A percentile compares a stretch with the other conserved stretches of the same genome.
phyloP scores from a whole-genome alignment of 2,888 invertebrate genomes.

The Philereme vetulata region DNA sequence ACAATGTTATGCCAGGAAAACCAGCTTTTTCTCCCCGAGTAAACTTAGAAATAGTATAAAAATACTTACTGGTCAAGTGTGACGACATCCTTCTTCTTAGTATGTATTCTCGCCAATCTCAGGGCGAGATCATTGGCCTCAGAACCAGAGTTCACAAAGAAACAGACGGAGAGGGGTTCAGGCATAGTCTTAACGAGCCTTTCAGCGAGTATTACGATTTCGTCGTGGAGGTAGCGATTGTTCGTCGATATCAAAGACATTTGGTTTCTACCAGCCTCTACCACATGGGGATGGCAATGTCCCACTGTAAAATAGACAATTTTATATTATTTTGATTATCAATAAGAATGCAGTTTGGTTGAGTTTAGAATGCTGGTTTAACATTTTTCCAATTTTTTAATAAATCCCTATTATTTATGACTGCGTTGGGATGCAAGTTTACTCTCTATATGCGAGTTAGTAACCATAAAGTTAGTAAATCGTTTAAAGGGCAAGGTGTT shows the following conservation, averaged over 20 bases:
- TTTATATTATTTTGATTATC: no score
- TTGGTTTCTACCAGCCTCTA: slow-evolving; percentile 94
- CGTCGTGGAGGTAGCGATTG: slow-evolving; percentile 97
- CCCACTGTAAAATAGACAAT: slow-evolving; percentile 89
- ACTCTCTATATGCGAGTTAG: no score
- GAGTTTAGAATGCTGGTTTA: no score
- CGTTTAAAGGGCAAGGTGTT: no score
- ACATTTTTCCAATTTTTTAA: no score
- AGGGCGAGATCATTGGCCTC: slow-evolving; percentile 99
- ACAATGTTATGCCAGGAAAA: slow-evolving; percentile 3
- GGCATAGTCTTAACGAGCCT: slow-evolving; percentile 93
- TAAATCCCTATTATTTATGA: no score
- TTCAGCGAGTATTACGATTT: slow-evolving; percentile 95
- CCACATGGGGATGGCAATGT: slow-evolving; percentile 98
- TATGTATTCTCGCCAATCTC: slow-evolving; percentile 94
- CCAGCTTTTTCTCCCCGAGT: not conserved
- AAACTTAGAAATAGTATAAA: slow-evolving; percentile 17
- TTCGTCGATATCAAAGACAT: slow-evolving; percentile 97
- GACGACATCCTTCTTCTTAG: slow-evolving; percentile 94
- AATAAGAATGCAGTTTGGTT: no score
- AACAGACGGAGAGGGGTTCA: slow-evolving; percentile 93
- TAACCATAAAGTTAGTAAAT: no score
- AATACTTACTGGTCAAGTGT: slow-evolving; percentile 97
- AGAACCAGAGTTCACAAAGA: slow-evolving; percentile 98
- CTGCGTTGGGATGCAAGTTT: no score